Conservation (phyloP, 2,113 vertebrate genomes). For the Donacobius atricapilla region DNA sequence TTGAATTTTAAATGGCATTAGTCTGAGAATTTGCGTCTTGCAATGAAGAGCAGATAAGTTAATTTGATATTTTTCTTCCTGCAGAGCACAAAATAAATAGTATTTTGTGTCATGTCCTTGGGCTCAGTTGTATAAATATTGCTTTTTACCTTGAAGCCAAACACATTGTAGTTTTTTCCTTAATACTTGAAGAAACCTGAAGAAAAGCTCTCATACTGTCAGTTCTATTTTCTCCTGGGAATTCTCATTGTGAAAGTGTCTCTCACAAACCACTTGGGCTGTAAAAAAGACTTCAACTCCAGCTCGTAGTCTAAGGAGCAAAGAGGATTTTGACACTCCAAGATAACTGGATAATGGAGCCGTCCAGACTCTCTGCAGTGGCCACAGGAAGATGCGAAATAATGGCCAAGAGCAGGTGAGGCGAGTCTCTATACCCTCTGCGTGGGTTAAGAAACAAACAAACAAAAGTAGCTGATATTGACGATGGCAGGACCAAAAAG, state of each 20-base stretch:
- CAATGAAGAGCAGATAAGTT: not conserved
- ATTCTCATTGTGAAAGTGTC: not conserved
- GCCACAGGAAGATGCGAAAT: not conserved
- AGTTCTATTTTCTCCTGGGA: not conserved
- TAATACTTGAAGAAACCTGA: not conserved
- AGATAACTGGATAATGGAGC: not conserved
- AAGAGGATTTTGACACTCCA: not conserved
- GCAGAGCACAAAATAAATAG: not conserved
- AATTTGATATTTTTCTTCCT: not conserved
- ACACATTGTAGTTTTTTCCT: not conserved
- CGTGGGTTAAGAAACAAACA: not conserved
- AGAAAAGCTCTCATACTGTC: not conserved
- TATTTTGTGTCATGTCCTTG: not conserved
- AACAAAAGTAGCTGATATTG: not conserved
- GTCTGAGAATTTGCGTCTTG: not conserved
- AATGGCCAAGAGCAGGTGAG: not conserved
- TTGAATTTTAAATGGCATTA: not conserved
- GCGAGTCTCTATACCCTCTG: fast-evolving
- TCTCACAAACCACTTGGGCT: not conserved
- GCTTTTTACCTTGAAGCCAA: not conserved
- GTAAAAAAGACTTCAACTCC: not conserved
- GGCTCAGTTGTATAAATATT: not conserved
- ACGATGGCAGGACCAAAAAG: not conserved
- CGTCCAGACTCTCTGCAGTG: not conserved
- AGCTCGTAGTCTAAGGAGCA: not conserved